Evolutionary conservation across 1,140 invertebrate genomes (phyloP).

Genomic region (Subanguina moxae): DNA sequence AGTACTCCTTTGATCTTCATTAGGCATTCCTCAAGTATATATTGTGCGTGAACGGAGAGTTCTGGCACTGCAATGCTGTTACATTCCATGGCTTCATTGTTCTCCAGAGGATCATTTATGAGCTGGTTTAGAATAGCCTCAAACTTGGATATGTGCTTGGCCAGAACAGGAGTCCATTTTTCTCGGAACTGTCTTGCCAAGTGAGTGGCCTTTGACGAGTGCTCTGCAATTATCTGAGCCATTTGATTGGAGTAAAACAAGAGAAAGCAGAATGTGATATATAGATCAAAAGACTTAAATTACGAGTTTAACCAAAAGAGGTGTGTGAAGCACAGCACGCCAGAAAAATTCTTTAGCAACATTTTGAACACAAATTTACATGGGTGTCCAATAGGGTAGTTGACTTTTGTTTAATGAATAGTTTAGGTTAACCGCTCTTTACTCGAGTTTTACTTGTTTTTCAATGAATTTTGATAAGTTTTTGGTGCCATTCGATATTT

Average conservation of each 20-base stretch:
- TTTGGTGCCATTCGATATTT: too few species aligned
- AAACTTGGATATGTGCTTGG: constrained; percentile 37
- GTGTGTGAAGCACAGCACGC: too few species aligned
- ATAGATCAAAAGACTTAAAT: too few species aligned
- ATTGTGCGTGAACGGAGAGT: constrained; percentile 47
- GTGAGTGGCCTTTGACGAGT: neutral
- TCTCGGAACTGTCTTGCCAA: constrained; percentile 6
- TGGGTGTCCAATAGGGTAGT: too few species aligned
- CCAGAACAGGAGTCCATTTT: constrained; percentile 32
- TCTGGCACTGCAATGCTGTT: constrained; percentile 9
- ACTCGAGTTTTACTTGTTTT: too few species aligned
- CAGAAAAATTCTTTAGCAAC: too few species aligned
- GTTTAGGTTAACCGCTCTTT: too few species aligned
- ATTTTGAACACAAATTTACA: too few species aligned
- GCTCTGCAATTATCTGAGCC: constrained; percentile 7
- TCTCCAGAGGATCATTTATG: constrained; percentile 27
- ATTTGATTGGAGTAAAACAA: neutral
- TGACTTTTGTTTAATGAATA: too few species aligned
- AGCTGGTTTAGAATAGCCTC: constrained; percentile 30
- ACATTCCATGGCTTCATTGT: constrained; percentile 14
- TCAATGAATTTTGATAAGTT: too few species aligned
- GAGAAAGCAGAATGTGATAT: too few species aligned
- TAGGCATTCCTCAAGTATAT: constrained; percentile 26
- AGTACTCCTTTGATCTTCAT: constrained; percentile 35
- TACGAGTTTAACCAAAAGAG: too few species aligned